Conservation (phyloP, 1,140 invertebrate species). For the Mercenaria mercenaria region DNA sequence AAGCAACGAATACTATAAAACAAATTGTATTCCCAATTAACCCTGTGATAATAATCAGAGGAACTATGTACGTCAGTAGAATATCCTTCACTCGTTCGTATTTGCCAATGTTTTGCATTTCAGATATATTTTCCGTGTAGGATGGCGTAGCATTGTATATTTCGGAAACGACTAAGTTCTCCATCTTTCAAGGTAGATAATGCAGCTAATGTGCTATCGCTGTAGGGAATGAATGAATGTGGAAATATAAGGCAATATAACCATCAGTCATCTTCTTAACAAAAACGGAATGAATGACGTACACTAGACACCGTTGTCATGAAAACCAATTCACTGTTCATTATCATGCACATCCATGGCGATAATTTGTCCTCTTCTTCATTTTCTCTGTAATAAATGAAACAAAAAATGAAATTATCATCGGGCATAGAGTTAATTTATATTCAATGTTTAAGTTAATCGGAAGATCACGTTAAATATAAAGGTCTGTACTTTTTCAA, state of each 20-base stretch:
- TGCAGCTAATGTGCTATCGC: neutral
- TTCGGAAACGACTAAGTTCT: neutral
- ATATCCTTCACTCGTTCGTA: slow-evolving; percentile 40
- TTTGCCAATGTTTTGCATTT: neutral
- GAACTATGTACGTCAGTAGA: slow-evolving; percentile 86
- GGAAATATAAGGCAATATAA: neutral
- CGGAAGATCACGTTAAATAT: too few relatives aligned
- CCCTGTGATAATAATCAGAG: slow-evolving; percentile 87
- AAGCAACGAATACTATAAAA: slow-evolving; percentile 88
- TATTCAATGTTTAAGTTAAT: too few relatives aligned
- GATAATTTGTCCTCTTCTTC: neutral
- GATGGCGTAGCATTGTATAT: slow-evolving; percentile 18
- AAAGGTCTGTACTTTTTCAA: too few relatives aligned
- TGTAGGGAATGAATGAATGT: neutral
- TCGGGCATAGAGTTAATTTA: too few relatives aligned
- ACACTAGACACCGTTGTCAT: neutral
- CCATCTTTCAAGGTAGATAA: neutral
- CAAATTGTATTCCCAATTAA: slow-evolving; percentile 88
- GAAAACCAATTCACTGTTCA: neutral
- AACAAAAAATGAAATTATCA: too few relatives aligned
- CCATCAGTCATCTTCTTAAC: neutral
- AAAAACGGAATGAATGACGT: neutral
- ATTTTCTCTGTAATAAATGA: neutral
- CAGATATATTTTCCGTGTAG: slow-evolving; percentile 3
- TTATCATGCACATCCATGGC: neutral